Base-by-base conservation (phyloP, 2,888 invertebrate genomes). In the Aspidapion aeneum region DNA sequence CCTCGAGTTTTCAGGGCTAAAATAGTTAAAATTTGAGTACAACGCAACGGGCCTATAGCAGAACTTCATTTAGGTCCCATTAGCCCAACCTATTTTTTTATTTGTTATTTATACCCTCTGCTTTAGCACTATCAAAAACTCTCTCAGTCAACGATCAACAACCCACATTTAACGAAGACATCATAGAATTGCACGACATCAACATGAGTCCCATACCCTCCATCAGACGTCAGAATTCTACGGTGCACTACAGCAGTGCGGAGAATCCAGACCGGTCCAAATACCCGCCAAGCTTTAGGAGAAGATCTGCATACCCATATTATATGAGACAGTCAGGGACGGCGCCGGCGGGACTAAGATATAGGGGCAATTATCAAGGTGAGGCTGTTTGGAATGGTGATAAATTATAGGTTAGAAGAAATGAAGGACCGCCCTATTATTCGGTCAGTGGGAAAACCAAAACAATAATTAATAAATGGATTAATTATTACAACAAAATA, bases 141-240 rank as follows among this genome's bases (percentile, higher is more conserved):
- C 52, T 57, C n/a, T 18, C 20, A 20, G 64, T 64, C 22, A 62
- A 66, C 35, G 60, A 62, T 35, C 62, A 66, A 20, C 62, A 72
- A 62, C 62, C 71, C 18, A 64, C 69, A 50, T 65, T 72, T n/a
- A 70, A 72, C 62, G 89, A 90, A 72, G 94, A 94, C 77, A 94
- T 96, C 73, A 94, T 94, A 74, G 95, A 96, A 75, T 85, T 96
- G 60, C 91, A 95, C 75, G 96, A 96, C 76, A 85, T 93, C 51
- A 84, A 90, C 71, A 86, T 93, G 86, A 93, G 93, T 72, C 93
- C 93, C 18, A 87, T 94, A 80, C 92, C 90, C 72, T 93, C 87
- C 71, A 89, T 88, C 75, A 85, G 89, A 70, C 89, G 80, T 82
- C 86, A 86, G 57, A 86, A 90, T 66, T 87, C 87, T 73, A 66